Conservation (phyloP, 53 echinoderm and acorn worm genomes). For the Luidia sarsii region DNA sequence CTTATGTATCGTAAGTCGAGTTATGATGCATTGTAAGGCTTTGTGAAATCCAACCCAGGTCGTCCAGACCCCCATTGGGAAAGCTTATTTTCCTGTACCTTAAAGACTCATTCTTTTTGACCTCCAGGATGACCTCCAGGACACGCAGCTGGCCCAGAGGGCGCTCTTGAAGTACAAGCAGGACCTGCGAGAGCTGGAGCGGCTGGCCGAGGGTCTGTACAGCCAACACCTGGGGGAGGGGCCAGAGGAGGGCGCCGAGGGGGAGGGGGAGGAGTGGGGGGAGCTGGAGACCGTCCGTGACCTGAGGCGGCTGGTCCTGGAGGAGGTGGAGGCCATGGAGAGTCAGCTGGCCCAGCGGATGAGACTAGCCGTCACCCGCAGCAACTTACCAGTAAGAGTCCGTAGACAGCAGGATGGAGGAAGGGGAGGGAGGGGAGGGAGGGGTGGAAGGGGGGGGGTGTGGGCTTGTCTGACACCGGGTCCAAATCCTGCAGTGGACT, state of each 20-base stretch:
- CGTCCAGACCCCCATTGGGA: too few relatives aligned
- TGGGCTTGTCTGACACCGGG: neutral
- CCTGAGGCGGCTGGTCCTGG: constrained; percentile 39
- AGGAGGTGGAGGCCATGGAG: constrained; percentile 63
- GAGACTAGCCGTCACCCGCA: constrained; percentile 16
- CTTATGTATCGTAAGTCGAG: too few relatives aligned
- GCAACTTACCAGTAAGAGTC: constrained; percentile 17
- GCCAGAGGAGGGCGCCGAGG: constrained; percentile 19
- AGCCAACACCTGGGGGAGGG: constrained; percentile 5
- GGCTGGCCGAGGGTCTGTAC: constrained; percentile 55
- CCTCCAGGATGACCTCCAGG: constrained; percentile 59
- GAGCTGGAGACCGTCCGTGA: constrained; percentile 56
- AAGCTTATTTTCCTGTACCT: too few relatives aligned
- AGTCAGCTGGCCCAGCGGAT: constrained; percentile 13
- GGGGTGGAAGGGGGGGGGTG: too few relatives aligned
- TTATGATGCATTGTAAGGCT: too few relatives aligned
- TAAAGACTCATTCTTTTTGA: too few relatives aligned
- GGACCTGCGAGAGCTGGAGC: constrained; percentile 68
- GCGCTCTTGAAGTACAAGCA: constrained; percentile 68
- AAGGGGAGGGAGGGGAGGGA: neutral
- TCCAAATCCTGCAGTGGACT: neutral
- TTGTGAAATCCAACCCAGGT: too few relatives aligned
- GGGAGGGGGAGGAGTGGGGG: constrained; percentile 3
- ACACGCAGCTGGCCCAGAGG: constrained; percentile 67
- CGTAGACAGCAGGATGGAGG: too few relatives aligned